These are phyloP conservation scores for Steinernema khuongi DNA, from an alignment of 1,140 invertebrate genomes.

Conservation along the genomic window DNA sequence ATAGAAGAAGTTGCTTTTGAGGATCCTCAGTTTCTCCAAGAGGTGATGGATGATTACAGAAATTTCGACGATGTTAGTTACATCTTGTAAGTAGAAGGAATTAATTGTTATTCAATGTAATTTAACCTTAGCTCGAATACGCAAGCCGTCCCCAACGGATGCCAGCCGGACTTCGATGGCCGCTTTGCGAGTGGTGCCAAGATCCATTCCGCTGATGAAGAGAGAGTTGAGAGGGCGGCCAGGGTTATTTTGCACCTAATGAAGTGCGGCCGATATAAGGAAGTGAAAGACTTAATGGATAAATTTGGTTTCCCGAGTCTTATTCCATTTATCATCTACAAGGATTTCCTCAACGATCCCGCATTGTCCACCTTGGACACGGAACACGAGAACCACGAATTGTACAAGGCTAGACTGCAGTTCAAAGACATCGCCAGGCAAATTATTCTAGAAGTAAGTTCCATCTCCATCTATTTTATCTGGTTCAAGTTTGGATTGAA, in stretches of 20 bases:
- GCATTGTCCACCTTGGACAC: background rate
- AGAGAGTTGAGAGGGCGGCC: background rate
- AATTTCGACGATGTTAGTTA: background rate
- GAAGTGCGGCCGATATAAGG: background rate
- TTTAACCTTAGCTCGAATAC: background rate
- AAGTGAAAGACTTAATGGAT: background rate
- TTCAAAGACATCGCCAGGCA: background rate
- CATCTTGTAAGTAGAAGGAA: background rate
- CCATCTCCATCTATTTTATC: too few relatives aligned
- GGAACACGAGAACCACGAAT: background rate
- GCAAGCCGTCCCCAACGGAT: background rate
- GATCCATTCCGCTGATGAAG: background rate
- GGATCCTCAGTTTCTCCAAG: background rate
- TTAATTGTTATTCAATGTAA: background rate
- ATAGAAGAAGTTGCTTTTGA: background rate
- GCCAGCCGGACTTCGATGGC: background rate
- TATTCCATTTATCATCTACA: background rate
- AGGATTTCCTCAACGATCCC: background rate
- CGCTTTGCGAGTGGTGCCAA: background rate
- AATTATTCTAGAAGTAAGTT: background rate
- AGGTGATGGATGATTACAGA: background rate
- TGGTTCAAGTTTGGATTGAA: too few relatives aligned
- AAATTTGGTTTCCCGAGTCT: background rate
- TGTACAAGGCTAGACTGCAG: background rate
- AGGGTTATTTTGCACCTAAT: background rate